Evolutionary conservation across 2,888 invertebrate genomes (phyloP).

Genomic region (Achlya flavicornis): DNA sequence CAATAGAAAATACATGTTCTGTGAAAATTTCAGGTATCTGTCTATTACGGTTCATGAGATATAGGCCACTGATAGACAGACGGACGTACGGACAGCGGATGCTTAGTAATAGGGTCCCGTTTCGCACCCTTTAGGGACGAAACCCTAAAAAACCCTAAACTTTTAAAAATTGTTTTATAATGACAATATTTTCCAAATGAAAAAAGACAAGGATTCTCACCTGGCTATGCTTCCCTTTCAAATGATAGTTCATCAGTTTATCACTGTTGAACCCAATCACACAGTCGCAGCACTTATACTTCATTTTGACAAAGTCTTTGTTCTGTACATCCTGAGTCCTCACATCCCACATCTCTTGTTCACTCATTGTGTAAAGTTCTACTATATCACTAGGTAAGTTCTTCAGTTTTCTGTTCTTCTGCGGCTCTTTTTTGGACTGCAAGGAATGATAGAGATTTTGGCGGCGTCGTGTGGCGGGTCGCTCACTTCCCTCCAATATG

Average conservation of each 20-base stretch:
- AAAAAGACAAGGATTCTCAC: slow-evolving; percentile 40
- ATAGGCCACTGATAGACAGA: too few relatives aligned
- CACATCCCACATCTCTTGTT: slow-evolving; percentile 64
- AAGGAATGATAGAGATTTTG: slow-evolving; percentile 1
- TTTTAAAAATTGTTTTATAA: too few relatives aligned
- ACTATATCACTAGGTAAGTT: slow-evolving; percentile 63
- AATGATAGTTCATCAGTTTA: slow-evolving; percentile 56
- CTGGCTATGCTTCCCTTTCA: slow-evolving; percentile 58
- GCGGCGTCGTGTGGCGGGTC: too few relatives aligned
- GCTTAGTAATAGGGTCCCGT: too few relatives aligned
- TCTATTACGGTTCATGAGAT: too few relatives aligned
- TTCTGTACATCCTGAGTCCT: slow-evolving; percentile 49
- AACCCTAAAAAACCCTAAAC: too few relatives aligned
- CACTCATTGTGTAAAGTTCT: slow-evolving; percentile 57
- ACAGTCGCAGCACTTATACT: slow-evolving; percentile 59
- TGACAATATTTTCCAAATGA: too few relatives aligned
- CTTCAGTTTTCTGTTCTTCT: slow-evolving; percentile 48
- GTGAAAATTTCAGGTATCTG: too few relatives aligned
- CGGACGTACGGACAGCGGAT: too few relatives aligned
- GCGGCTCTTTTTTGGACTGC: slow-evolving; percentile 20
- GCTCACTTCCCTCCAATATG: too few relatives aligned
- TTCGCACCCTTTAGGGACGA: too few relatives aligned
- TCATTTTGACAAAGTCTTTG: slow-evolving; percentile 52
- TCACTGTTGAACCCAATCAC: slow-evolving; percentile 61
- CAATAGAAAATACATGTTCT: too few relatives aligned